Conservation (phyloP, 2,113 vertebrate species). For the Formicarius rufipectus region DNA sequence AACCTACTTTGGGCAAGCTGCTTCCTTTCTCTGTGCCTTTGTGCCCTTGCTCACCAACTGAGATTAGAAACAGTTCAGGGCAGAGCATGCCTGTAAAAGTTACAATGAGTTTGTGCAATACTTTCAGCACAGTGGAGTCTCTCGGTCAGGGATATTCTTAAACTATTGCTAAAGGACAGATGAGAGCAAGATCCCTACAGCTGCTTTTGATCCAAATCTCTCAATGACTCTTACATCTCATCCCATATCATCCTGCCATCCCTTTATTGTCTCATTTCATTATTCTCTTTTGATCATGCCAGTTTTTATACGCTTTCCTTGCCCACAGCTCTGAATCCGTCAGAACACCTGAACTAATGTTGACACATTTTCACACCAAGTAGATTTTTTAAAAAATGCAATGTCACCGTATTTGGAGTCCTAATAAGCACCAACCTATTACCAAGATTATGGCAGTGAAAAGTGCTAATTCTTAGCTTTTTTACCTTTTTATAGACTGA, state of each 20-base stretch:
- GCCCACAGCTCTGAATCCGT: neutral
- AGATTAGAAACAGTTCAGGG: neutral
- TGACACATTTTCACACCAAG: neutral
- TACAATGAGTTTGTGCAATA: constrained; percentile 22
- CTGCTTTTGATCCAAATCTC: constrained; percentile 1
- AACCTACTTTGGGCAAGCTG: constrained; percentile 62
- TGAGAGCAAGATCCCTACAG: neutral
- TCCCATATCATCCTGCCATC: neutral
- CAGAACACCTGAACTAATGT: neutral
- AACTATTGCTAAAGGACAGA: constrained; percentile 36
- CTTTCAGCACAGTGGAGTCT: constrained; percentile 17
- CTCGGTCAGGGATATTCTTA: neutral
- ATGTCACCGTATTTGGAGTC: neutral
- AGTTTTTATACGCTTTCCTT: neutral
- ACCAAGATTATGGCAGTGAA: neutral
- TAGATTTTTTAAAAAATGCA: neutral
- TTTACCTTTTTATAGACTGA: neutral
- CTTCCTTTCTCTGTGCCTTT: constrained; percentile 37
- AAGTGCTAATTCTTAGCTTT: neutral
- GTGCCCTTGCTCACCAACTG: constrained; percentile 51
- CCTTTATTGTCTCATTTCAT: neutral
- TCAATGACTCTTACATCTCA: neutral
- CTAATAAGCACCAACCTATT: neutral
- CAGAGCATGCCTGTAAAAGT: constrained; percentile 38
- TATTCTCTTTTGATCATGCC: neutral